These are phyloP conservation scores for Pitangus sulphuratus DNA, from an alignment of 2,797 vertebrate species.

Conservation along the genomic window DNA sequence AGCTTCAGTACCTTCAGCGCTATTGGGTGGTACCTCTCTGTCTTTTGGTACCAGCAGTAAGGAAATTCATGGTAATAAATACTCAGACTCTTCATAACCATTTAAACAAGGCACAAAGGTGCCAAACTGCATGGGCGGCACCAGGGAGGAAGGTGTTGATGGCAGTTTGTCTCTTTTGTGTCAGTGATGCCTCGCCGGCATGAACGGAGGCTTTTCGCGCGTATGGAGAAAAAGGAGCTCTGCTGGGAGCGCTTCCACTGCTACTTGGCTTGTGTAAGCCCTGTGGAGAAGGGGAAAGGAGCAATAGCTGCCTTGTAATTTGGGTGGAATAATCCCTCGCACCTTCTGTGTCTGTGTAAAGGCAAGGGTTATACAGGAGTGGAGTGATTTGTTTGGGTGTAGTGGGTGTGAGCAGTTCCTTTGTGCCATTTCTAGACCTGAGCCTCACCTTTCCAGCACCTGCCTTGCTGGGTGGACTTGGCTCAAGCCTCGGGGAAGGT, in stretches of 20 bases:
- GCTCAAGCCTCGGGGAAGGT: neutral
- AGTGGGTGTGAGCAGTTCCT: neutral
- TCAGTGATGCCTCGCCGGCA: constrained; percentile 7
- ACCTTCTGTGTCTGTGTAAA: constrained; percentile 59
- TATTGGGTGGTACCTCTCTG: neutral
- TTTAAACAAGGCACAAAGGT: constrained; percentile 48
- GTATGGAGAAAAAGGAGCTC: neutral
- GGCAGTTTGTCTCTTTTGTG: constrained; percentile 63
- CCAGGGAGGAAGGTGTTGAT: constrained; percentile 52
- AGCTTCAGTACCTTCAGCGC: neutral
- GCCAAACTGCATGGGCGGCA: constrained; percentile 57
- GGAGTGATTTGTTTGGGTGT: constrained; percentile 56
- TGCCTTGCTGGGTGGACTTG: neutral
- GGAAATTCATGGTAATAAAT: constrained; percentile 23
- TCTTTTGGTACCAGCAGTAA: neutral
- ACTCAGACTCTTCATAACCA: neutral
- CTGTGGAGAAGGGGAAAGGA: constrained; percentile 41
- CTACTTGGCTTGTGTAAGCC: constrained; percentile 20
- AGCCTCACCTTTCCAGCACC: neutral
- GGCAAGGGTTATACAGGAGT: constrained; percentile 29
- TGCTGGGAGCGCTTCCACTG: neutral
- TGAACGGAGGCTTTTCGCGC: neutral
- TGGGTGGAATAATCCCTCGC: constrained; percentile 59
- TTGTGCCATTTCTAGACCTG: constrained; percentile 21
- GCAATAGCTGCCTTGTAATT: constrained; percentile 50